phyloP scores from a whole-genome alignment of 2,888 invertebrate species.

The Chloroclysta siterata region DNA sequence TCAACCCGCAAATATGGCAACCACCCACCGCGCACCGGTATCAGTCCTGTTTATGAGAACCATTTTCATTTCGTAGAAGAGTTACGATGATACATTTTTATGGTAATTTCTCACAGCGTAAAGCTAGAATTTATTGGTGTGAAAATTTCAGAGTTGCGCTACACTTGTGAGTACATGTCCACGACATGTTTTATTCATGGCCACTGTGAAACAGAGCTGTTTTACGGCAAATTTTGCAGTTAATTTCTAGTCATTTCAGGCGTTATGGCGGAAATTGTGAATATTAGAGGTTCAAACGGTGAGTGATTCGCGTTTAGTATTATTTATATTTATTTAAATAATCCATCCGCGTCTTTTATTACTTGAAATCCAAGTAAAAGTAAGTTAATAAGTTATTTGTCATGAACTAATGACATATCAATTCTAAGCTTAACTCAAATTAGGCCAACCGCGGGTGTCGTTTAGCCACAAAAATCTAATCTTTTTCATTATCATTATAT shows the following conservation, averaged over 20 bases:
- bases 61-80: slow-evolving; percentile 28
- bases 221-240: slow-evolving; percentile 46
- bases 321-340: no score
- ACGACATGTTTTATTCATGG: slow-evolving; percentile 56
- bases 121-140: slow-evolving; percentile 39
- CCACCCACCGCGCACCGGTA: background rate
- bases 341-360: no score
- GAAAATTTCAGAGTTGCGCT: slow-evolving; percentile 37
- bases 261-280: slow-evolving; percentile 27
- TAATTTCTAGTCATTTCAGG: slow-evolving; percentile 56
- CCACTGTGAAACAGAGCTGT: slow-evolving; percentile 34
- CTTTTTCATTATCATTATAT: no score
- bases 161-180: slow-evolving; percentile 40
- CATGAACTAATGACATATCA: no score
- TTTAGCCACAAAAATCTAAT: no score
- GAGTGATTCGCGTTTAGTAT: slow-evolving; percentile 5
- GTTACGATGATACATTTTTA: slow-evolving; percentile 34
- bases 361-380: no score
- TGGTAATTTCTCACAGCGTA: slow-evolving; percentile 32
- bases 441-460: no score
- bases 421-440: no score
- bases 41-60: slow-evolving; percentile 20
- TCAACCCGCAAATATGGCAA: background rate
- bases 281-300: slow-evolving; percentile 11
- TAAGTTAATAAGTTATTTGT: no score